Conservation (phyloP, 2,113 vertebrate species). For the Tautogolabrus adspersus region DNA sequence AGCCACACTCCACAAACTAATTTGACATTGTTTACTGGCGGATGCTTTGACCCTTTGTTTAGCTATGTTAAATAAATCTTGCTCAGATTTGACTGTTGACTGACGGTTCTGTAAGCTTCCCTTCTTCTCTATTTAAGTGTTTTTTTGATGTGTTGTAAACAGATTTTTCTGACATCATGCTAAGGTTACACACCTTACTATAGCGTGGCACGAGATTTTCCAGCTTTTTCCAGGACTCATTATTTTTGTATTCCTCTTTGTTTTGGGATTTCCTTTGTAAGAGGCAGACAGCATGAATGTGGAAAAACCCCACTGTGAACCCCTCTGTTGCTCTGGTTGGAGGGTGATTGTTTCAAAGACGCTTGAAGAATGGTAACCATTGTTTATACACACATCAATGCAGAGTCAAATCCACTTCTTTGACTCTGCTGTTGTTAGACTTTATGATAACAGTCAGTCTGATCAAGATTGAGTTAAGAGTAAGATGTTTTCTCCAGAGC, state of each 20-base stretch:
- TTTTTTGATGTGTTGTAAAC: too few relatives aligned
- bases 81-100: too few relatives aligned
- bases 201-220: background rate
- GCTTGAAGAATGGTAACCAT: too few relatives aligned
- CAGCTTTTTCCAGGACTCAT: too few relatives aligned
- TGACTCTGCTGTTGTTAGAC: background rate
- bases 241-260: background rate
- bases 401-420: background rate
- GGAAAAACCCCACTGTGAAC: too few relatives aligned
- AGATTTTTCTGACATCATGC: background rate
- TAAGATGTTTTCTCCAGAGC: background rate
- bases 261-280: background rate
- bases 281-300: background rate
- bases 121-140: too few relatives aligned
- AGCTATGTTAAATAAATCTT: too few relatives aligned
- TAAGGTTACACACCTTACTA: background rate
- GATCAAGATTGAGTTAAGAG: background rate
- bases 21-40: too few relatives aligned
- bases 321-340: background rate
- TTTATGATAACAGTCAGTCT: background rate
- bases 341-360: background rate
- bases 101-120: too few relatives aligned
- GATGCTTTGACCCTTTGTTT: too few relatives aligned
- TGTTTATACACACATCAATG: too few relatives aligned
- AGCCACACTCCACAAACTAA: too few relatives aligned